Percentiles rank a stretch among this genome's conserved stretches.
Evolutionary conservation across 2,888 invertebrate genomes (phyloP).

Genomic region (Pristionchus mayeri): DNA sequence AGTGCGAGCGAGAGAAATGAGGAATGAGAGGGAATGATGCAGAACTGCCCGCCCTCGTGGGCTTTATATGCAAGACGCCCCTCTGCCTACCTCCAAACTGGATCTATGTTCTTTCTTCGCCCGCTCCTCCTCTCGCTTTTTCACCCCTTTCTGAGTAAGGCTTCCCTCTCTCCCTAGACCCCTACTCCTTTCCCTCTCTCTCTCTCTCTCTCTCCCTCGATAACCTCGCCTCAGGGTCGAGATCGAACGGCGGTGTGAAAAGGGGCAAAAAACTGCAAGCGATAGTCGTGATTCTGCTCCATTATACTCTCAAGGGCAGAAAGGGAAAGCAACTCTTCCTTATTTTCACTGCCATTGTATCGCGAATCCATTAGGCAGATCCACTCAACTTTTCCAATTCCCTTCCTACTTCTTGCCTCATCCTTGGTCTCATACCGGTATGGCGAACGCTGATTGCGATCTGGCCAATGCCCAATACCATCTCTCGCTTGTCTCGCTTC

Average conservation of each 20-base stretch:
- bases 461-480: not conserved
- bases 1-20: no score
- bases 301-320: not conserved
- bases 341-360: constrained; percentile 36
- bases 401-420: constrained; percentile 16
- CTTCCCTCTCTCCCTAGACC: not conserved
- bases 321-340: not conserved
- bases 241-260: constrained; percentile 11
- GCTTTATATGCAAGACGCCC: constrained; percentile 36
- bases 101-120: constrained; percentile 46
- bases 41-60: constrained; percentile 15
- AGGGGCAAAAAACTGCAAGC: not conserved
- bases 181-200: not conserved
- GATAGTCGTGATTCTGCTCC: not conserved
- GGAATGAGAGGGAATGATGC: constrained; percentile 24
- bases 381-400: not conserved
- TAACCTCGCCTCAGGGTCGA: constrained; percentile 16
- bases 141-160: not conserved
- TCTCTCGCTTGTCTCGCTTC: constrained; percentile 2
- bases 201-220: no score
- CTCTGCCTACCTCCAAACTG: constrained; percentile 17
- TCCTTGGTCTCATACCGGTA: constrained; percentile 16
- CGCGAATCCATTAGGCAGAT: not conserved
- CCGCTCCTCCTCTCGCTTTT: constrained; percentile 11
- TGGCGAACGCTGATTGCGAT: constrained; percentile 20